Percentiles rank a stretch among this genome's conserved stretches.
Conservation (phyloP, 2,888 invertebrate species). For the Amiota communis region DNA sequence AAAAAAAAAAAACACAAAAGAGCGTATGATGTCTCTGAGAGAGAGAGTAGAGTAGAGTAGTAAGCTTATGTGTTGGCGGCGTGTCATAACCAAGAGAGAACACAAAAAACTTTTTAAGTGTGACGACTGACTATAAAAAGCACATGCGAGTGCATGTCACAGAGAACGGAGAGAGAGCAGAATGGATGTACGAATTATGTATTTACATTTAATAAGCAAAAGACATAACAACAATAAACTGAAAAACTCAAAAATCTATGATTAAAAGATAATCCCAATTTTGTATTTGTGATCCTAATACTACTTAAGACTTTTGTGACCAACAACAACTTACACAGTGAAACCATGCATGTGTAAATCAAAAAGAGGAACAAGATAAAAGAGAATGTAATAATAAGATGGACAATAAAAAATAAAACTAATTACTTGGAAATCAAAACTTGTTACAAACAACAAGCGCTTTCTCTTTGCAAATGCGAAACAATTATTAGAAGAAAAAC, state of each 20-base stretch:
- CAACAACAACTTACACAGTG: no score
- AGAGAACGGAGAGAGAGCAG: no score
- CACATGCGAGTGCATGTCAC: no score
- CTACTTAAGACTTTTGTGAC: not conserved
- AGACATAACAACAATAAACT: not conserved
- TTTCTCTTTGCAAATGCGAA: slow-evolving; percentile 19
- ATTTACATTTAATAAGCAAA: not conserved
- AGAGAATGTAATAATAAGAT: not conserved
- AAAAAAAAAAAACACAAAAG: not conserved
- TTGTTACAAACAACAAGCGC: slow-evolving; percentile 7
- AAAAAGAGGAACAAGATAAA: not conserved
- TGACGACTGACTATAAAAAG: no score
- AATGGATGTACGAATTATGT: no score
- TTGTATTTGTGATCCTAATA: not conserved
- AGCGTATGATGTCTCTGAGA: not conserved
- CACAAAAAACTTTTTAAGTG: no score
- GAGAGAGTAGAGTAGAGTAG: no score
- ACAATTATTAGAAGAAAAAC: slow-evolving; percentile 11
- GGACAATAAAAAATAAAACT: slow-evolving; percentile 1
- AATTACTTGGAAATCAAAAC: slow-evolving; percentile 18
- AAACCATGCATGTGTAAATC: no score
- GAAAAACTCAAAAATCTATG: not conserved
- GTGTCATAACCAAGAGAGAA: no score
- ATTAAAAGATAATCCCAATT: not conserved
- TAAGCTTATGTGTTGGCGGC: no score